Evolutionary conservation across 2,888 invertebrate genomes (phyloP).

Genomic region (Lycaena phlaeas): DNA sequence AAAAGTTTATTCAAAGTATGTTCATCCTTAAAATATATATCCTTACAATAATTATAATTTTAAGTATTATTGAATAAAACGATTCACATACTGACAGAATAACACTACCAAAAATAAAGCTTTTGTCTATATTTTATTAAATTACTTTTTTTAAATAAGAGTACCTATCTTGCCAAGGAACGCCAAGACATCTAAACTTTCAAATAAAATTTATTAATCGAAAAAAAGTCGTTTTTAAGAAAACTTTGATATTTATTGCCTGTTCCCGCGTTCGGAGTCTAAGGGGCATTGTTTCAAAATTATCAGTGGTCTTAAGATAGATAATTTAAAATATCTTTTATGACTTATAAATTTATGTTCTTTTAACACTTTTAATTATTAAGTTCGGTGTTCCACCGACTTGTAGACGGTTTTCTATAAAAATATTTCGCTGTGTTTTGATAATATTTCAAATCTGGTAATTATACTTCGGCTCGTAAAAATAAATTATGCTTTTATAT

Average conservation of each 20-base stretch:
- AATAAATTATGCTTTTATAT: too few species aligned
- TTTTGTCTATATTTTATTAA: too few species aligned
- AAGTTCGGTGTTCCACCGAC: slow-evolving; percentile 26
- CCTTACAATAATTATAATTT: too few species aligned
- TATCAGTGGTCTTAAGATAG: slow-evolving; percentile 33
- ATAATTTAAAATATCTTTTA: slow-evolving; percentile 54
- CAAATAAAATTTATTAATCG: slow-evolving; percentile 5
- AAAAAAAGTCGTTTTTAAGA: slow-evolving; percentile 8
- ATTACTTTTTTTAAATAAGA: too few species aligned
- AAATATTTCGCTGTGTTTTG: not conserved
- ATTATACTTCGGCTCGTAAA: too few species aligned
- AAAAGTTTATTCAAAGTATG: too few species aligned
- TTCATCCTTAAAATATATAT: too few species aligned
- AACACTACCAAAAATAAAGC: too few species aligned
- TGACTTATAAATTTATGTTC: slow-evolving; percentile 55
- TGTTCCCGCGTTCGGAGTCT: slow-evolving; percentile 28
- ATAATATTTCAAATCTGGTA: not conserved
- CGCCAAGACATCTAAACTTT: too few species aligned
- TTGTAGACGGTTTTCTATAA: not conserved
- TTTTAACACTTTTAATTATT: slow-evolving; percentile 46
- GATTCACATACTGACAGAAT: too few species aligned
- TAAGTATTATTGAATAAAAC: too few species aligned
- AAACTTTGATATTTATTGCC: slow-evolving; percentile 23
- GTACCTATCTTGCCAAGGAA: too few species aligned
- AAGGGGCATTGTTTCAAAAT: slow-evolving; percentile 30